Percentiles rank a stretch among this genome's conserved stretches.
These are phyloP conservation scores for Limnodromus scolopaceus DNA, from an alignment of 2,797 vertebrate species.

Conservation along the genomic window DNA sequence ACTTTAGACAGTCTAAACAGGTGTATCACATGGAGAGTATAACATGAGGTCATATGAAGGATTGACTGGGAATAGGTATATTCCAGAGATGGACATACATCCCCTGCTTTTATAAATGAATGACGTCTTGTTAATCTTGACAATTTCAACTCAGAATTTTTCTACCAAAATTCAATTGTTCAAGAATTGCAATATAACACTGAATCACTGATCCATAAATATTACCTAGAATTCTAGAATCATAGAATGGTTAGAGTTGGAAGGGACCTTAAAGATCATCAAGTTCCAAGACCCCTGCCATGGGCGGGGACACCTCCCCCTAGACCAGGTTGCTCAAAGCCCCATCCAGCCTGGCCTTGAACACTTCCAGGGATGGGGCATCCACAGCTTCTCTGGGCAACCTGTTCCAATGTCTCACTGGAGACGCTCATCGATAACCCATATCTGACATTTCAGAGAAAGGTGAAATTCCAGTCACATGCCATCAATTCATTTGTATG, in stretches of 20 bases:
- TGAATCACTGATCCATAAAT: neutral
- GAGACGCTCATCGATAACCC: neutral
- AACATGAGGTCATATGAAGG: neutral
- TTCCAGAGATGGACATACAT: neutral
- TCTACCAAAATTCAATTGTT: neutral
- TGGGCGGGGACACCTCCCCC: no score
- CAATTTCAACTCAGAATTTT: neutral
- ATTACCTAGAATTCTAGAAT: neutral
- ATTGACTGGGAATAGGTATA: neutral
- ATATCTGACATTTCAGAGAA: neutral
- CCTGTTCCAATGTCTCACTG: no score
- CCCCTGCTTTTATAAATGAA: neutral
- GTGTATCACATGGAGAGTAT: neutral
- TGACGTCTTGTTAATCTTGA: neutral
- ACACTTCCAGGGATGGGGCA: no score
- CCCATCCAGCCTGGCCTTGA: no score
- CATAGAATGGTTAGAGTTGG: no score
- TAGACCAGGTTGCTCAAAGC: no score
- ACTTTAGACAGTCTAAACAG: neutral
- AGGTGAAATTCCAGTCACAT: neutral
- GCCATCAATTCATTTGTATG: neutral
- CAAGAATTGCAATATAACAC: neutral
- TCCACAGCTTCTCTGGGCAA: no score
- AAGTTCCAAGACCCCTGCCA: no score
- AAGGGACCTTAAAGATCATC: no score